Percentiles rank a stretch among this genome's conserved stretches.
Conservation (phyloP, 2,113 vertebrate genomes). For the Paraplagusia blochii region DNA sequence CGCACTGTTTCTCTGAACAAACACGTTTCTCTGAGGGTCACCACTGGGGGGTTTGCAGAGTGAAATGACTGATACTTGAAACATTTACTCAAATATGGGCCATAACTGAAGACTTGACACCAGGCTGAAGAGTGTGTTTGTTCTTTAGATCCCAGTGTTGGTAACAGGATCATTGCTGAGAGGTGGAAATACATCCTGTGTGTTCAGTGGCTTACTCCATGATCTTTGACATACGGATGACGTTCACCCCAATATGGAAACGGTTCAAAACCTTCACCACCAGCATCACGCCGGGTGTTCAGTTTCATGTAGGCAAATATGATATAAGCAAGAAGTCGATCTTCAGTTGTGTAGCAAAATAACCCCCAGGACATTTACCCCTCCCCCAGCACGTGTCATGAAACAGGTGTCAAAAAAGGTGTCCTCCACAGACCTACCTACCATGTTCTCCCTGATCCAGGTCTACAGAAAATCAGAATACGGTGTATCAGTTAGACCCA, state of each 20-base stretch:
- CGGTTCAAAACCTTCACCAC: background rate
- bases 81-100: background rate
- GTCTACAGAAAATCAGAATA: too few species aligned
- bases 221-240: background rate
- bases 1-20: too few species aligned
- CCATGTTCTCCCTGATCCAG: too few species aligned
- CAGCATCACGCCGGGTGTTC: background rate
- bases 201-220: background rate
- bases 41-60: too few species aligned
- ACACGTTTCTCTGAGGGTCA: too few species aligned
- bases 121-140: background rate
- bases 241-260: background rate
- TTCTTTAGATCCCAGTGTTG: background rate
- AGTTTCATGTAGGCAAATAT: constrained; percentile 1
- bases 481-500: too few species aligned
- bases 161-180: background rate
- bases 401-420: too few species aligned
- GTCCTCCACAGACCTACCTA: too few species aligned
- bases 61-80: background rate
- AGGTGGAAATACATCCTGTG: background rate
- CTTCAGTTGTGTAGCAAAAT: background rate
- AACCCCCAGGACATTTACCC: background rate
- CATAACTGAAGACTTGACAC: background rate
- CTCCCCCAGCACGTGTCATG: too few species aligned
- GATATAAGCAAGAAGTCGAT: background rate